Evolutionary conservation across 1,140 invertebrate genomes (phyloP), one percentile per base, ranked within the genome.

Genomic region (Drosophila busckii): DNA sequence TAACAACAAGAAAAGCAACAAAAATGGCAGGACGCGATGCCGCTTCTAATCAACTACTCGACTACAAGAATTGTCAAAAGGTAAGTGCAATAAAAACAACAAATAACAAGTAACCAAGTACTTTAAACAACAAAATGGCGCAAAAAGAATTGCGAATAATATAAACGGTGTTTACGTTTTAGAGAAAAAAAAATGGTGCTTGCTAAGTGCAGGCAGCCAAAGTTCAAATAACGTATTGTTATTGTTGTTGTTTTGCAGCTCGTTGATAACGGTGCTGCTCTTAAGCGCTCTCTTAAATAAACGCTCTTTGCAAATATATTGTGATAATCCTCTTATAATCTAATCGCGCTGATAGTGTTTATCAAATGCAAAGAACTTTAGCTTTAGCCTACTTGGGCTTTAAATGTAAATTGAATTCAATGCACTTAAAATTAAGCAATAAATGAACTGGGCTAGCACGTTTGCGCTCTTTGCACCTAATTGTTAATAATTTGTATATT

Each of bases 11-110:
- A 45, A 69, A 54, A 31, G 31, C 16, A 54, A 13, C 44, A 8
- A 60, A 63, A 75, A 90, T 90, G 89, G 87, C 89, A 84, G 86
- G 87, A 35, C 88, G 91, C 59, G 92, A 93, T 82, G 90, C 91
- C 38, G 90, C 93, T 2, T 78, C 91, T 2, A 91, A 94, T 37
- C 93, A 94, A 87, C 88, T 94, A 20, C 89, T 90, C 37, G 89
- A 92, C 38, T 94, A 90, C 84, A 92, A 91, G 69, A 91, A 91
- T 71, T 78, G 73, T 1, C 69, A 90, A 16, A 90, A 91, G 90
- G 93, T 94, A 89, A 86, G 86, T 70, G 31, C 6, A 84, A 17
- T 3, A 10, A 10, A 28, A 40, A 45, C 2, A 25, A 34, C 12
- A 34, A 40, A 42, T 12, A 34, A 28, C n/a, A 26, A 13, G 26